A percentile compares a stretch with the other conserved stretches of the same genome.
phyloP scores from a whole-genome alignment of 2,113 vertebrate species.

The Xenus cinereus region DNA sequence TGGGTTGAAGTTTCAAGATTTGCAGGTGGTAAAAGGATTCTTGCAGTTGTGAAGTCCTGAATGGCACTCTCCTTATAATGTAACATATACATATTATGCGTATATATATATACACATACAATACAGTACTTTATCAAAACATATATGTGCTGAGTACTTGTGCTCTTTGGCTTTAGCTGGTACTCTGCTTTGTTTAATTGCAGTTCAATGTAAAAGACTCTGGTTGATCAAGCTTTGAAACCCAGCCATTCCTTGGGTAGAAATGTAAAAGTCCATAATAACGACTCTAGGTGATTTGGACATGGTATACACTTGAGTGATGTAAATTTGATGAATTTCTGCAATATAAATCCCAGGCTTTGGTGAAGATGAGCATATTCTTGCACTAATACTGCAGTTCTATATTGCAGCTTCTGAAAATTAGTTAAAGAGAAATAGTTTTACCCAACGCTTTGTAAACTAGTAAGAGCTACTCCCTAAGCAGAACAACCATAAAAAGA shows the following conservation, averaged over 20 bases:
- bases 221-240: slow-evolving; percentile 44
- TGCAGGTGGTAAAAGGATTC: background rate
- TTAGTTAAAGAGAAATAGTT: slow-evolving; percentile 2
- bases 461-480: slow-evolving; percentile 28
- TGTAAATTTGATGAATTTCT: slow-evolving; percentile 10
- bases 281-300: background rate
- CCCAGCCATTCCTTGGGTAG: slow-evolving; percentile 8
- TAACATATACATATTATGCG: slow-evolving; percentile 39
- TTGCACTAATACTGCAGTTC: slow-evolving; percentile 24
- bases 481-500: background rate
- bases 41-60: slow-evolving; percentile 10
- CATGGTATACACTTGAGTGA: background rate
- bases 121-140: slow-evolving; percentile 37
- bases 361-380: slow-evolving; percentile 14
- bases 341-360: slow-evolving; percentile 10
- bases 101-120: slow-evolving; percentile 5
- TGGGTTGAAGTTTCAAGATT: background rate
- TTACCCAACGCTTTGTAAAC: background rate
- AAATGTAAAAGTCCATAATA: background rate
- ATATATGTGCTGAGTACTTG: slow-evolving; percentile 43
- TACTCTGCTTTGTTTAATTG: slow-evolving; percentile 61
- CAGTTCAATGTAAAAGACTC: slow-evolving; percentile 22
- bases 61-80: slow-evolving; percentile 7
- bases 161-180: slow-evolving; percentile 53
- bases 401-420: slow-evolving; percentile 50